phyloP scores from a whole-genome alignment of 2,888 invertebrate species.

The Antheraea yamamai region DNA sequence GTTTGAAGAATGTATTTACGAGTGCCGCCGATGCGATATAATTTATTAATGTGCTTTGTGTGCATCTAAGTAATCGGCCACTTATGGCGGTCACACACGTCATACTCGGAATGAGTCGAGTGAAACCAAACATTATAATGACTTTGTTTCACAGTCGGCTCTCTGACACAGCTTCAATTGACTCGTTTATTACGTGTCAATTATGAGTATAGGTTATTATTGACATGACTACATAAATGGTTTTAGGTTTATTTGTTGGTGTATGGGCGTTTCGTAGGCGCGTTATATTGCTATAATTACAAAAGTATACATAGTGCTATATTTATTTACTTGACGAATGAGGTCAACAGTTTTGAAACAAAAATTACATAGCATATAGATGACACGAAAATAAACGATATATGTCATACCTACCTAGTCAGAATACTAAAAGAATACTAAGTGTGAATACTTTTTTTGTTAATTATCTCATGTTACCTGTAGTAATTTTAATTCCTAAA shows the following conservation, averaged over 20 bases:
- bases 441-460: too few species aligned
- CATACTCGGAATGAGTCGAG: conserved; percentile 36
- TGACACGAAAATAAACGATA: not conserved
- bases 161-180: conserved; percentile 46
- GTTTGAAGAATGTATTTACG: conserved; percentile 64
- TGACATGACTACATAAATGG: conserved; percentile 42
- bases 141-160: conserved; percentile 58
- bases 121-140: conserved; percentile 60
- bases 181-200: conserved; percentile 65
- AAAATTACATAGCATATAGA: not conserved
- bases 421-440: not conserved
- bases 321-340: not conserved
- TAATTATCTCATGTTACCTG: too few species aligned
- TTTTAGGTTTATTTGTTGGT: conserved; percentile 27
- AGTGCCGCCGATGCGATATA: conserved; percentile 57
- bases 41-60: conserved; percentile 57
- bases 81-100: conserved; percentile 63
- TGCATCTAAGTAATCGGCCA: conserved; percentile 64
- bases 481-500: not conserved
- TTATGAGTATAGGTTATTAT: conserved; percentile 60
- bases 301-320: not conserved
- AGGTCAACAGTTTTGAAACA: not conserved
- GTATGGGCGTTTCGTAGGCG: conserved; percentile 30
- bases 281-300: not conserved
- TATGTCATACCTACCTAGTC: not conserved